phyloP scores from a whole-genome alignment of 2,797 vertebrate species.

The Fistularia tabacaria region DNA sequence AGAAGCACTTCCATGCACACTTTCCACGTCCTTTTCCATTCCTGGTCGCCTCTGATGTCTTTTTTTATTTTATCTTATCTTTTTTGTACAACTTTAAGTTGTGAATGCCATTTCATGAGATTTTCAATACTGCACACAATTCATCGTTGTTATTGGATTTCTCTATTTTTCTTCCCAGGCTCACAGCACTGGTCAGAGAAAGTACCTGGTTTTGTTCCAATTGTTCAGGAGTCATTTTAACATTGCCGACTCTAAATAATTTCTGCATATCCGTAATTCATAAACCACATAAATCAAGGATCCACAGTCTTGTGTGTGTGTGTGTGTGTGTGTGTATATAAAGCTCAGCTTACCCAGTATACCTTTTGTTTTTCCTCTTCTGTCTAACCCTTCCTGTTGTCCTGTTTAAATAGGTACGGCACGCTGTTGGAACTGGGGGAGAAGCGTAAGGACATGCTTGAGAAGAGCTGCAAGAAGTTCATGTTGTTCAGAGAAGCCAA shows the following conservation, averaged over 20 bases:
- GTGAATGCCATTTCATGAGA: slow-evolving; percentile 4
- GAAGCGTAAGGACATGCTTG: slow-evolving; percentile 95
- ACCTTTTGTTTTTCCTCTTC: no score
- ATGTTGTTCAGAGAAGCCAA: slow-evolving; percentile 98
- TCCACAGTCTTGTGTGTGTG: no score
- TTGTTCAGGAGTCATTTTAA: no score
- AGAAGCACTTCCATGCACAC: slow-evolving; percentile 45
- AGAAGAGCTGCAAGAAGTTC: slow-evolving; percentile 99
- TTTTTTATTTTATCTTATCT: slow-evolving; percentile 2
- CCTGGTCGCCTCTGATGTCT: slow-evolving; percentile 24
- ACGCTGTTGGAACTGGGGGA: slow-evolving; percentile 91
- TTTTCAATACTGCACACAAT: slow-evolving; percentile 1
- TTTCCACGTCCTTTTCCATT: slow-evolving; percentile 30
- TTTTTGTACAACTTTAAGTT: background rate
- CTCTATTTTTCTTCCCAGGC: background rate
- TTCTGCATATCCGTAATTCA: background rate
- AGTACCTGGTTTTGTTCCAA: background rate
- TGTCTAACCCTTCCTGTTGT: background rate
- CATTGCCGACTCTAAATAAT: no score
- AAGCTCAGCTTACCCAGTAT: no score
- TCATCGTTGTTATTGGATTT: background rate
- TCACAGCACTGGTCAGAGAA: background rate
- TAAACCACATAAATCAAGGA: slow-evolving; percentile 8
- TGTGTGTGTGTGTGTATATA: no score
- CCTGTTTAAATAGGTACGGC: slow-evolving; percentile 77